Base-by-base conservation (phyloP, 2,113 vertebrate species). In the Vimba vimba region DNA sequence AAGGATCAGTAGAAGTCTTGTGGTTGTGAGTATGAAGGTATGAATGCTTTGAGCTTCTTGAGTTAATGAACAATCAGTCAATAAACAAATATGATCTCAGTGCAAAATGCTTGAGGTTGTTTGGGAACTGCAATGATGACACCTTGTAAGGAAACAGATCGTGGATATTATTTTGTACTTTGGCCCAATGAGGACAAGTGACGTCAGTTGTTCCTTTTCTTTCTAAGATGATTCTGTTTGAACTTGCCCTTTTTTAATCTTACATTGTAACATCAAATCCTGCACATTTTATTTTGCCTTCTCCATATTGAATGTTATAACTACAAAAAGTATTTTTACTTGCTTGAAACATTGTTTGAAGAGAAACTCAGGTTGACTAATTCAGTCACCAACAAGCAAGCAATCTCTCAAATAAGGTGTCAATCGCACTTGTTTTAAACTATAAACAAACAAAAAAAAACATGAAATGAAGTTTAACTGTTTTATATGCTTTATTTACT, bases 21-120 rank as follows among this genome's bases (percentile, higher is more conserved):
- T 3, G 25, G 3, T 6, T 15, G 62, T 69, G 19, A n/a, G 13
- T 12, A 19, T 45, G 12, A 6, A 27, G 43, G 62, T 52, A 27
- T 82, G 19, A 69, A 33, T 9, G 9, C 30, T 69, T 19, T 2
- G 2, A 0, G 15, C 25, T 77, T 17, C 3, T 74, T 27, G 45
- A 36, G 80, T 69, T 55, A 82, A 82, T 82, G 27, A 69, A 69
- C 80, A 30, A 13, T 47, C 59, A 30, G 79, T 68, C 17, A 6
- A 13, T 50, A 82, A 82, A 68, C 25, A 33, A 47, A 68, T 21
- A 77, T 68, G 62, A 82, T 10, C 39, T 68, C 39, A 2, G 17
- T 21, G 43, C 11, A 43, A 81, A 62, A 45, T 81, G 23, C 12
- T 3, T 8, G 23, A 79, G 78, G 9, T 62, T 45, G 55, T 79